Base-by-base conservation (phyloP, 1,140 invertebrate genomes). In the Atta texana region DNA sequence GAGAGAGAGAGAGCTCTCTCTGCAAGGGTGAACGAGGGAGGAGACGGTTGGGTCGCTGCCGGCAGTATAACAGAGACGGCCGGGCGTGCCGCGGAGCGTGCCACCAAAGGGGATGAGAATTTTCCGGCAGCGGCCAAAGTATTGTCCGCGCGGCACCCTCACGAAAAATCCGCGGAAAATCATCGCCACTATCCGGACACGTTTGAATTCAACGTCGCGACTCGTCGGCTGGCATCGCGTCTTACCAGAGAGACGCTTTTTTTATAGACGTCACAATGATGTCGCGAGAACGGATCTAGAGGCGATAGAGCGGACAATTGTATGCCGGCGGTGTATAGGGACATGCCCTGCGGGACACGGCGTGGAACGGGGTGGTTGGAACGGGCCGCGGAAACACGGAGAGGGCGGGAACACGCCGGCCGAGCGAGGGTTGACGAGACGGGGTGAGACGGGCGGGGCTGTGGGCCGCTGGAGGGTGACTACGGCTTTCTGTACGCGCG, bases 81-180 rank as follows among this genome's bases (percentile, higher is more conserved):
- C 94, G 94, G 94, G 95, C 94, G 95, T 94, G 94, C 94, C 95
- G 94, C 94, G 93, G 94, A 95, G 94, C 94, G 94, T 95, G 95
- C 95, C 94, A 95, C 94, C 93, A 94, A 95, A 94, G 94, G 95
- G 95, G 95, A 94, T 95, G 94, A 93, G 95, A 93, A 93, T 93
- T 94, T 94, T 92, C 90, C 91, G 63, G 81, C 82, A 49, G 28
- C 87, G n/a, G 94, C 24, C 28, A 87, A 95, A 94, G 87, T 94
- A 95, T 93, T 95, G 94, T 92, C 94, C 85, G 82, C 34, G 24
- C 66, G 61, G 89, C 81, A 76, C 51, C 44, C 14, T n/a, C 55
- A 3, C 0, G 6, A 88, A 92, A 94, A 94, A 88, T 92, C 53
- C 10, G 3, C 8, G 14, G 14, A 90, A 90, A 90, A 68, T 90